These are phyloP conservation scores for Hyperoplus lanceolatus DNA, from an alignment of 2,797 vertebrate genomes.

Conservation along the genomic window DNA sequence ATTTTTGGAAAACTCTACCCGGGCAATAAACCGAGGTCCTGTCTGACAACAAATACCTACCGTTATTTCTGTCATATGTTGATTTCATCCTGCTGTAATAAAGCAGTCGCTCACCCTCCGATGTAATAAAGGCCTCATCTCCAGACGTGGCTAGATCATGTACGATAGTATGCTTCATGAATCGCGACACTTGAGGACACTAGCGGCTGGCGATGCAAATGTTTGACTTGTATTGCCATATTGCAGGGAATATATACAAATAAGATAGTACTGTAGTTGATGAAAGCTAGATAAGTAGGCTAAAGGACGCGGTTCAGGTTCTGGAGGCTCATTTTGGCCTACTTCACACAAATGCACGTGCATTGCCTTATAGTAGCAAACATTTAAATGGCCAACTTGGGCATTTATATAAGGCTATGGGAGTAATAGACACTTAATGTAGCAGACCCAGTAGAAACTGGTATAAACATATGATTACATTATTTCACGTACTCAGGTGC, in stretches of 20 bases:
- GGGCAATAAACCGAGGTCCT: not conserved
- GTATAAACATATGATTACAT: not conserved
- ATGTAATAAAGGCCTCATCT: conserved; percentile 40
- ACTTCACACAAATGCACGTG: conserved; percentile 22
- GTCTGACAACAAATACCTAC: not conserved
- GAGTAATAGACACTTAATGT: not conserved
- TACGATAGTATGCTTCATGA: conserved; percentile 42
- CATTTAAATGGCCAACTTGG: conserved; percentile 21
- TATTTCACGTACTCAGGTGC: not conserved
- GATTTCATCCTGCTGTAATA: not conserved
- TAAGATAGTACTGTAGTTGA: not conserved
- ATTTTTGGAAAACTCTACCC: conserved; percentile 23
- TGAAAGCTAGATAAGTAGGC: not conserved
- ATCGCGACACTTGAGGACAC: conserved; percentile 2
- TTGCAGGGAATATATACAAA: not conserved
- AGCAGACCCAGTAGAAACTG: not conserved
- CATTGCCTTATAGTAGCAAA: conserved; percentile 23
- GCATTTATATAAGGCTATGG: not conserved
- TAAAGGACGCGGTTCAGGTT: not conserved
- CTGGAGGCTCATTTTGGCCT: conserved; percentile 26
- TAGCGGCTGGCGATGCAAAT: conserved; percentile 8
- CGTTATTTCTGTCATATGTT: not conserved
- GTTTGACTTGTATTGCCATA: conserved; percentile 7
- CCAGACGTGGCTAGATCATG: conserved; percentile 16
- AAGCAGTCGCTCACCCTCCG: not conserved